Percentiles rank a stretch among this genome's conserved stretches.
phyloP scores from a whole-genome alignment of 2,888 invertebrate genomes.

The Cheiracanthium punctorium region DNA sequence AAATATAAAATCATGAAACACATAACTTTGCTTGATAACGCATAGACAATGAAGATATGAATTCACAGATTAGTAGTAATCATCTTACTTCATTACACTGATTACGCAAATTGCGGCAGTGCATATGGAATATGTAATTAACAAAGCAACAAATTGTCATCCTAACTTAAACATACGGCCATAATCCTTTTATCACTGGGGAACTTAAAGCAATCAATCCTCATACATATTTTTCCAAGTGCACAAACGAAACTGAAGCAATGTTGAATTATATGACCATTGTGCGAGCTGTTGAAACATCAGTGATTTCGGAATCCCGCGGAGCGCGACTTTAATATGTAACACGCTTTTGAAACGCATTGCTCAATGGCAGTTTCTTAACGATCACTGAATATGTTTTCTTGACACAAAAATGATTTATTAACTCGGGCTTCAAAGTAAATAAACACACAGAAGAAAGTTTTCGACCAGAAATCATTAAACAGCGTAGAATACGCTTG shows the following conservation, averaged over 20 bases:
- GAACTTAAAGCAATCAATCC: neutral
- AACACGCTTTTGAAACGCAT: neutral
- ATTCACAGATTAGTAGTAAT: too few species aligned
- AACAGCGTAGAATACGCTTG: too few species aligned
- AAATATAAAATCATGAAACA: too few species aligned
- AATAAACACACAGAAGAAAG: neutral
- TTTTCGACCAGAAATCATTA: too few species aligned
- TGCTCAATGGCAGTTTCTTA: neutral
- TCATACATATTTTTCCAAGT: neutral
- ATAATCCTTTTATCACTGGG: neutral
- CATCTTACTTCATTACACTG: too few species aligned
- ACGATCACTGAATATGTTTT: neutral
- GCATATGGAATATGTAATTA: too few species aligned
- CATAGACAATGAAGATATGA: too few species aligned
- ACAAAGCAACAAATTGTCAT: too few species aligned
- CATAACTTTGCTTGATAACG: too few species aligned
- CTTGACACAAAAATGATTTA: neutral
- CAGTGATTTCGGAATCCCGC: neutral
- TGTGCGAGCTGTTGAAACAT: neutral
- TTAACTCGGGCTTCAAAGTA: neutral
- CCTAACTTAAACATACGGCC: neutral
- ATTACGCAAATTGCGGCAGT: too few species aligned
- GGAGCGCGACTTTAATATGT: slow-evolving; percentile 1
- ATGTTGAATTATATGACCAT: neutral
- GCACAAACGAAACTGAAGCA: neutral